phyloP scores from a whole-genome alignment of 2,888 invertebrate genomes.

The Heliconius erato region DNA sequence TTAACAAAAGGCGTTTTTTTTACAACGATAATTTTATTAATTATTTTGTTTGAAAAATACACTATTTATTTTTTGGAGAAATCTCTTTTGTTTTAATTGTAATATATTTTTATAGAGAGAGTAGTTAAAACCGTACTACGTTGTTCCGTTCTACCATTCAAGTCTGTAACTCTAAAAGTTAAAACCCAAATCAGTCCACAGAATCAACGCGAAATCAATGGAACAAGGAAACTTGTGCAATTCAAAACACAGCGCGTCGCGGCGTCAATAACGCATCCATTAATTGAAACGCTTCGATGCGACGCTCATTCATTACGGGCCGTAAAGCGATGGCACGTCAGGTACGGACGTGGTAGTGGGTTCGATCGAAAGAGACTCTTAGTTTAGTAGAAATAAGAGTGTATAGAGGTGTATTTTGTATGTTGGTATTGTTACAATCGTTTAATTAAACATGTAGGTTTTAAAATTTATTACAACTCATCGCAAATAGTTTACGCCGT shows the following conservation, averaged over 20 bases:
- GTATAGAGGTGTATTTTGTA: not conserved
- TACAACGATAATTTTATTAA: no score
- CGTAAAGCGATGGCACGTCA: constrained; percentile 43
- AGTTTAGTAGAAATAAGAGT: not conserved
- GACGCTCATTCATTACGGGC: constrained; percentile 48
- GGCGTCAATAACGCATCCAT: constrained; percentile 47
- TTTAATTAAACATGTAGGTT: constrained; percentile 55
- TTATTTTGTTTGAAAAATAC: no score
- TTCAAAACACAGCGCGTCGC: constrained; percentile 29
- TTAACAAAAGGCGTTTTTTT: no score
- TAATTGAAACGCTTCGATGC: constrained; percentile 48
- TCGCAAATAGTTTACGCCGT: constrained; percentile 37
- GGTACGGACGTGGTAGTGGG: not conserved
- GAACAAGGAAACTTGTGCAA: constrained; percentile 16
- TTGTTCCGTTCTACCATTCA: not conserved
- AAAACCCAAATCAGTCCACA: not conserved
- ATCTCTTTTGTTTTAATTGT: no score
- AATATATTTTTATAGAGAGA: no score
- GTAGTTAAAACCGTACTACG: no score
- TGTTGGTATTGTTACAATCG: constrained; percentile 30
- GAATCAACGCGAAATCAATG: not conserved
- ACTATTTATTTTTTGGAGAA: no score
- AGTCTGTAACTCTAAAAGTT: not conserved
- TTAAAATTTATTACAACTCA: constrained; percentile 54
- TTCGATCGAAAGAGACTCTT: constrained; percentile 1